These are phyloP conservation scores for Hemicentrotus pulcherrimus DNA, from an alignment of 35 echinoderm and acorn worm species.

Conservation along the genomic window DNA sequence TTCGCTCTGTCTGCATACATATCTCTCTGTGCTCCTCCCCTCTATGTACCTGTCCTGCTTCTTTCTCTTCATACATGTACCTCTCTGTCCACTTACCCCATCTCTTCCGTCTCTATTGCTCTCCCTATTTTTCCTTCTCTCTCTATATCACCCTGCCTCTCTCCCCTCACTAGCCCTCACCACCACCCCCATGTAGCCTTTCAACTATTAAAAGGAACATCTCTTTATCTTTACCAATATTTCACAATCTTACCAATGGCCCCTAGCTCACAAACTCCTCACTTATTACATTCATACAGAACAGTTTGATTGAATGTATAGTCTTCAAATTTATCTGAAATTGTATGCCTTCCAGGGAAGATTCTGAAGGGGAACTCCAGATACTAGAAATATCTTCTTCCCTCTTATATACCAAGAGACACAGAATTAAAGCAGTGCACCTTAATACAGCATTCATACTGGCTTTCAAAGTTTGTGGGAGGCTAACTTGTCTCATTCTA, in stretches of 20 bases:
- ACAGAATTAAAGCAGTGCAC: no score
- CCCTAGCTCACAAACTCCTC: neutral
- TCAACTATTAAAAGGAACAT: neutral
- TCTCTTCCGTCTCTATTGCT: neutral
- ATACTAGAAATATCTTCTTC: neutral
- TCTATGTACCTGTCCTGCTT: no score
- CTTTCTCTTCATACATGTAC: no score
- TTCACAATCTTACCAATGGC: neutral
- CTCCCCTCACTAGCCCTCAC: neutral
- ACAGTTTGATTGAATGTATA: neutral
- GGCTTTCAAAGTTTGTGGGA: no score
- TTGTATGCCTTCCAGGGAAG: neutral
- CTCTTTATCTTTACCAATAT: neutral
- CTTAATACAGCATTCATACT: no score
- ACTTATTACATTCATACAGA: slow-evolving; percentile 2
- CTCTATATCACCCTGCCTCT: neutral
- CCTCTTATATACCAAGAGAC: neutral
- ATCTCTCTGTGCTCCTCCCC: no score
- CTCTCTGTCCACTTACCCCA: neutral
- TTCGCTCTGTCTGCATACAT: no score
- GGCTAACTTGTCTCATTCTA: no score
- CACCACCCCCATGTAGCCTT: neutral
- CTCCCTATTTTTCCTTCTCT: neutral
- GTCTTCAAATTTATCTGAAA: neutral
- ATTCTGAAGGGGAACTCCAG: neutral